Evolutionary conservation across 2,113 vertebrate genomes (phyloP).

Genomic region (Petromus typicus): DNA sequence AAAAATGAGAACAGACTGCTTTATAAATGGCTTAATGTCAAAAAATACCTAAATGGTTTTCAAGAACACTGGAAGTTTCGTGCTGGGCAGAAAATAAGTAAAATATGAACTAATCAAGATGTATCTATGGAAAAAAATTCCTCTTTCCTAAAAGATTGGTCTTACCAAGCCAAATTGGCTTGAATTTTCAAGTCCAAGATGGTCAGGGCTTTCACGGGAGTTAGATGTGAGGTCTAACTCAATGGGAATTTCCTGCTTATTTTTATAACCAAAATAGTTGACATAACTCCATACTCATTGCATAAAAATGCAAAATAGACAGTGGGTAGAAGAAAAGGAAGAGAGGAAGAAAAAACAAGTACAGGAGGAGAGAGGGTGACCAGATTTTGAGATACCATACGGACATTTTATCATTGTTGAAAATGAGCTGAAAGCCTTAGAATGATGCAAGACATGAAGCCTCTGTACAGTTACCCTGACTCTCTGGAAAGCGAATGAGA

Average conservation of each 20-base stretch:
- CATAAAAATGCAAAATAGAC: background rate
- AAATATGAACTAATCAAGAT: slow-evolving; percentile 9
- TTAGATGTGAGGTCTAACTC: background rate
- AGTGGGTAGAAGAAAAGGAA: background rate
- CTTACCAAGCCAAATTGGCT: background rate
- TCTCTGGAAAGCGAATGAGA: background rate
- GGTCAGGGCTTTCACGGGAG: background rate
- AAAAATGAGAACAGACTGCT: background rate
- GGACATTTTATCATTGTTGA: background rate
- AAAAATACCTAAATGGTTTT: background rate
- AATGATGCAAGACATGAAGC: background rate
- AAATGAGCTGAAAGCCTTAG: background rate
- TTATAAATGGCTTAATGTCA: background rate
- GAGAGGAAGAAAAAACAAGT: background rate
- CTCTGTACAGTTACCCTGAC: background rate
- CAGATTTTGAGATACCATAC: background rate
- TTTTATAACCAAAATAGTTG: background rate
- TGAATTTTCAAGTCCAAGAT: slow-evolving; percentile 11
- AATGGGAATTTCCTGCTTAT: background rate
- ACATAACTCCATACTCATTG: background rate
- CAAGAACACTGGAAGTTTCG: background rate
- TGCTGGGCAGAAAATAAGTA: background rate
- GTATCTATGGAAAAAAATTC: background rate
- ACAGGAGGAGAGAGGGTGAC: too few relatives aligned
- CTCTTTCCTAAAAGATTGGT: background rate